Evolutionary conservation across 2,888 invertebrate species (phyloP).

Genomic region (Apoda limacodes): DNA sequence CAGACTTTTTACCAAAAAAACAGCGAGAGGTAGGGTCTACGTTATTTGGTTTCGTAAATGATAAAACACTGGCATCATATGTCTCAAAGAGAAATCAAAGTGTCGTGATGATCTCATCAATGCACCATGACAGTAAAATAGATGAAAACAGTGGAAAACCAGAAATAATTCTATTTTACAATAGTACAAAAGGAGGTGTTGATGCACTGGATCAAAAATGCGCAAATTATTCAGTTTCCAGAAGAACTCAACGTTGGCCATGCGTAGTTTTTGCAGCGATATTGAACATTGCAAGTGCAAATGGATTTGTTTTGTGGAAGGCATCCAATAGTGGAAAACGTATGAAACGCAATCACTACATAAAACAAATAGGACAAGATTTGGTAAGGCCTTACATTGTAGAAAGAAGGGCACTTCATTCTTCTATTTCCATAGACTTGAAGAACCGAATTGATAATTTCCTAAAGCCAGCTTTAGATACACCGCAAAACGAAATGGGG

Average conservation of each 20-base stretch:
- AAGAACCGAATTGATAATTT: too few species aligned
- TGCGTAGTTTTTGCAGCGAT: constrained; percentile 14
- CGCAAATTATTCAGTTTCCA: constrained; percentile 13
- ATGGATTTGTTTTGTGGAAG: too few species aligned
- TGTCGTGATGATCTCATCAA: constrained; percentile 8
- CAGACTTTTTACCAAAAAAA: constrained; percentile 12
- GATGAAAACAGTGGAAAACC: constrained; percentile 11
- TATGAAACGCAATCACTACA: too few species aligned
- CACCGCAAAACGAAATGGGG: too few species aligned
- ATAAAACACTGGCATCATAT: constrained; percentile 18
- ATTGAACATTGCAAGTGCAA: too few species aligned
- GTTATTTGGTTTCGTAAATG: constrained; percentile 18
- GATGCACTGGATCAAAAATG: constrained; percentile 14
- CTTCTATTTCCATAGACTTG: too few species aligned
- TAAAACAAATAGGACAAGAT: too few species aligned
- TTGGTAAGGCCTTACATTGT: too few species aligned
- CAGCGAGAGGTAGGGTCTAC: constrained; percentile 7
- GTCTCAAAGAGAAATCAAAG: constrained; percentile 11
- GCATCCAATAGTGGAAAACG: too few species aligned
- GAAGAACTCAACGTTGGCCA: constrained; percentile 12
- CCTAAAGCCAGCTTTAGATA: too few species aligned
- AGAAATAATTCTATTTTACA: constrained; percentile 10
- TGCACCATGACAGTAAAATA: constrained; percentile 6
- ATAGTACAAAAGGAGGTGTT: constrained; percentile 12
- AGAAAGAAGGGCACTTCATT: too few species aligned